These are phyloP conservation scores for Drosophila gunungcola DNA, from an alignment of 1,140 invertebrate species.

Conservation along the genomic window DNA sequence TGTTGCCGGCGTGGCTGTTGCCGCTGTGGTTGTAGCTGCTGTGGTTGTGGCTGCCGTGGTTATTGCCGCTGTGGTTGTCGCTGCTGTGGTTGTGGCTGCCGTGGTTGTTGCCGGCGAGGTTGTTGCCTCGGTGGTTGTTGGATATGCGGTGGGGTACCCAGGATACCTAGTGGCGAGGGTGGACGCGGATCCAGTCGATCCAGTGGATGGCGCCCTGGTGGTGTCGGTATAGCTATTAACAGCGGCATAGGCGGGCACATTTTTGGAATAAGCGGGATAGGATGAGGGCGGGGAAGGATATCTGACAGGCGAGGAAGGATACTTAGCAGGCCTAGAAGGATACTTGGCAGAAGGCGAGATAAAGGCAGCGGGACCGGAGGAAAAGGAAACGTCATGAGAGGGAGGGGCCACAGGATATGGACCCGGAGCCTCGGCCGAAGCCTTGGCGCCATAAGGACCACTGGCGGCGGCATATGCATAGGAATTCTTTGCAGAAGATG, in stretches of 20 bases:
- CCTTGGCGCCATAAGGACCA: constrained; percentile 56
- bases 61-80: background rate
- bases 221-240: constrained; percentile 15
- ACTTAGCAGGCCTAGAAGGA: background rate
- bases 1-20: background rate
- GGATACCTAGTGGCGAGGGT: constrained; percentile 9
- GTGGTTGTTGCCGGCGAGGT: background rate
- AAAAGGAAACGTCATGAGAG: constrained; percentile 16
- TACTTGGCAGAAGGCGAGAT: background rate
- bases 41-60: background rate
- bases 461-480: constrained; percentile 58
- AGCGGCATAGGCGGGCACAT: constrained; percentile 8
- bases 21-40: background rate
- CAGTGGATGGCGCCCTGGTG: constrained; percentile 8
- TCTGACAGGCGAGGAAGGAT: background rate
- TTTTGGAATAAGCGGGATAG: constrained; percentile 10
- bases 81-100: background rate
- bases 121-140: background rate
- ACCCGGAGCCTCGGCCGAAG: constrained; percentile 57
- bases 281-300: background rate
- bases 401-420: constrained; percentile 7
- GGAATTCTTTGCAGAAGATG: constrained; percentile 7
- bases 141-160: background rate
- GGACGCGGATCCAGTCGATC: constrained; percentile 1
- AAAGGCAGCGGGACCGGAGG: constrained; percentile 2